Base-by-base conservation (phyloP, 2,888 invertebrate species). In the Cantharis lateralis region DNA sequence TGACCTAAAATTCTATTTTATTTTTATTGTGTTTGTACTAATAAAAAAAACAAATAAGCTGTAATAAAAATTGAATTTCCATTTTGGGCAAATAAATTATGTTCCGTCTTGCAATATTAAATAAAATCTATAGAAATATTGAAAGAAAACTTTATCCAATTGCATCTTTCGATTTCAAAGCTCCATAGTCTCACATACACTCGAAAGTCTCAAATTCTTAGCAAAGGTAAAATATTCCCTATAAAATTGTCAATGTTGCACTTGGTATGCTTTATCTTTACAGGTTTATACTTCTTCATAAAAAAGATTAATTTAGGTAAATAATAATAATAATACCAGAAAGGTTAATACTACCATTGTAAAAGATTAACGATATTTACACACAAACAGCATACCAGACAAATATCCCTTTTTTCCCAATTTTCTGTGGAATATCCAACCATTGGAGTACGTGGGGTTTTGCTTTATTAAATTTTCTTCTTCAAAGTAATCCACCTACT, bases 1-100 rank as follows among this genome's bases (percentile, higher is more conserved):
- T 79, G 78, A 79, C 78, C 78, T 74, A 79, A 77, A 79, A 72
- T 71, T 70, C 63, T 64, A 28, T 70, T 75, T 16, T 15, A 20
- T 15, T 64, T 64, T 64, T 64, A 64, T 64, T 64, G 20, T 64
- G 64, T 64, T 64, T 64, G 16, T 18, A 18, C 20, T 20, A 20
- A 64, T 20, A 20, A 64, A 64, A 18, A 64, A 20, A 64, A 64
- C 64, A 18, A 64, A 64, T 64, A 20, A 64, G 20, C 20, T 64
- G 64, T 13, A 11, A 68, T 28, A 24, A 28, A 68, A 28, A 15
- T 68, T 32, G 32, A 32, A 32, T 64, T 64, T 20, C 20, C 64
- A 64, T 64, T 64, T 64, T 64, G 18, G 11, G 5, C 13, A 32
- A 32, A 13, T 32, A 32, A 32, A 32, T 32, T 32, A 32, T 32